Percentiles rank a stretch among this genome's conserved stretches.
Conservation (phyloP, 2,888 invertebrate genomes). For the Lamellibrachia columna region DNA sequence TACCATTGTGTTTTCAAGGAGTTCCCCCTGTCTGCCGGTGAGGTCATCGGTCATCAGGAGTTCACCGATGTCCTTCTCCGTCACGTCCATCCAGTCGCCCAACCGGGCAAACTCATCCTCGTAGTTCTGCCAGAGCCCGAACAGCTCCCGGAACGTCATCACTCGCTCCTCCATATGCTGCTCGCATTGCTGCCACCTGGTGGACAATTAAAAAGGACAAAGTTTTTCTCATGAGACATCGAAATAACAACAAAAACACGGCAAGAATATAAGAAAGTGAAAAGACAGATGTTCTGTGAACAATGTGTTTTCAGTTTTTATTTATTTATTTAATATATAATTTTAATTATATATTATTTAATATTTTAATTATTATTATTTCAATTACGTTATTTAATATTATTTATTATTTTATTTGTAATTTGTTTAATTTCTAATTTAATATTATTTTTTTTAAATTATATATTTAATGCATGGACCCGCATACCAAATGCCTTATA, state of each 20-base stretch:
- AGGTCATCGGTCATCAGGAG: conserved; percentile 42
- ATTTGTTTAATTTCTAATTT: not conserved
- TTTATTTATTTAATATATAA: not conserved
- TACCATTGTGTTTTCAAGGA: conserved; percentile 45
- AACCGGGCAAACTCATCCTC: conserved; percentile 51
- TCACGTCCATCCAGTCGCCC: conserved; percentile 51
- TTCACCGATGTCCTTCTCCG: conserved; percentile 50
- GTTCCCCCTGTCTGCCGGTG: conserved; percentile 41
- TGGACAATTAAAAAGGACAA: not conserved
- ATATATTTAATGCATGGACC: not conserved
- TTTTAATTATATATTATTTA: not conserved
- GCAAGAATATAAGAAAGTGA: too few species aligned
- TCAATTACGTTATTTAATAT: not conserved
- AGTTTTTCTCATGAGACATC: not conserved
- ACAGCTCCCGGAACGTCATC: conserved; percentile 48
- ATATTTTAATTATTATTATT: not conserved
- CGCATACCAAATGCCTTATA: too few species aligned
- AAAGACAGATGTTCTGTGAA: not conserved
- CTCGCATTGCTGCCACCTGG: conserved; percentile 48
- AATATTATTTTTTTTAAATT: not conserved
- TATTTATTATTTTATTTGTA: not conserved
- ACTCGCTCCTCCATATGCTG: conserved; percentile 44
- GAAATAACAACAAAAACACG: too few species aligned
- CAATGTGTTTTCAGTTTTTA: not conserved
- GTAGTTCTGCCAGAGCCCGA: conserved; percentile 55